phyloP scores from a whole-genome alignment of 2,888 invertebrate genomes.

The Galerucella pusilla region DNA sequence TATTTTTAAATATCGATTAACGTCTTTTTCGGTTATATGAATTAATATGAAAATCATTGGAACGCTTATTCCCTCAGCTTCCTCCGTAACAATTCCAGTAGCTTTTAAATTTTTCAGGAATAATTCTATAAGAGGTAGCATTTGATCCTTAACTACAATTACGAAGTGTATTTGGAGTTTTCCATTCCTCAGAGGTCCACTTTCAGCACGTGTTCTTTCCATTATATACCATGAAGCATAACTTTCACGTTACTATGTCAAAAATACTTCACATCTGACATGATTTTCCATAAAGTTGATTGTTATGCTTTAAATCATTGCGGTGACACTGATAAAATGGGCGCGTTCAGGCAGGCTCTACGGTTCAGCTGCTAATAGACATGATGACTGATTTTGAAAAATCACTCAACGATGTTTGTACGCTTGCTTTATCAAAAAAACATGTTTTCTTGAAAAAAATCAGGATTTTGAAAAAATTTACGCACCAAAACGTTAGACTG shows the following conservation, averaged over 20 bases:
- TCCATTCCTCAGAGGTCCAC: neutral
- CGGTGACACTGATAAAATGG: too few species aligned
- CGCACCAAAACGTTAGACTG: too few species aligned
- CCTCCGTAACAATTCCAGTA: constrained; percentile 42
- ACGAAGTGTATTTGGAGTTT: constrained; percentile 42
- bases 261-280: neutral
- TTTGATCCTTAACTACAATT: constrained; percentile 39
- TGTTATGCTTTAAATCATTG: too few species aligned
- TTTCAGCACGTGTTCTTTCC: neutral
- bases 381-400: too few species aligned
- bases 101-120: constrained; percentile 42
- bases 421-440: too few species aligned
- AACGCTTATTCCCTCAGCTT: constrained; percentile 35
- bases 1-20: constrained; percentile 50
- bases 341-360: too few species aligned
- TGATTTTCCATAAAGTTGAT: neutral
- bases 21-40: constrained; percentile 56
- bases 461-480: too few species aligned
- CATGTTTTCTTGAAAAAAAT: too few species aligned
- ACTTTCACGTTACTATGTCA: neutral
- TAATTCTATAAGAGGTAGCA: constrained; percentile 25
- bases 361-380: too few species aligned
- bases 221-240: neutral
- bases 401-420: too few species aligned
- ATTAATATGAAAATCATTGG: constrained; percentile 41